These are phyloP conservation scores for Diaphora mendica DNA, from an alignment of 2,888 invertebrate genomes.

Conservation along the genomic window DNA sequence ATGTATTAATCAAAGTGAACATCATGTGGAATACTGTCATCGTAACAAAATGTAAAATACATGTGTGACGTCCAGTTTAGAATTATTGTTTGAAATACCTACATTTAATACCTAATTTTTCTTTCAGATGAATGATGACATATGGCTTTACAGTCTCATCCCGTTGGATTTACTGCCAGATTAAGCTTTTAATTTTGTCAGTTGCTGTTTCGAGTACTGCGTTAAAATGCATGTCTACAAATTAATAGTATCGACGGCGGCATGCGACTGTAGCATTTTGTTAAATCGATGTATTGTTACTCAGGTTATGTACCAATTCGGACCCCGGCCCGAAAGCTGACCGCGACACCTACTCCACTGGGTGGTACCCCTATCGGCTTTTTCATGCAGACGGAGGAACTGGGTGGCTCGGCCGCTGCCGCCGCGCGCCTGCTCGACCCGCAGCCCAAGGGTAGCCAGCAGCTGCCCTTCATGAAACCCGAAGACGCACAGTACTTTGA, in stretches of 20 bases:
- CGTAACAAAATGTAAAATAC: conserved; percentile 62
- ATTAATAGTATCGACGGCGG: conserved; percentile 47
- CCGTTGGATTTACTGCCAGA: conserved; percentile 74
- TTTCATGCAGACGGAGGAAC: conserved; percentile 97
- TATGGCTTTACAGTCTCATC: conserved; percentile 78
- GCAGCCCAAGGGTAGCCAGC: conserved; percentile 96
- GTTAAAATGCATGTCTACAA: conserved; percentile 51
- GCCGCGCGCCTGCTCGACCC: conserved; percentile 95
- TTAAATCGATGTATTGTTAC: conserved; percentile 68
- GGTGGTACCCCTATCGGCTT: conserved; percentile 96
- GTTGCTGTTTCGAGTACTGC: conserved; percentile 57
- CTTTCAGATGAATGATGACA: conserved; percentile 85
- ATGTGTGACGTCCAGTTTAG: conserved; percentile 73
- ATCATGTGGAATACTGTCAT: conserved; percentile 61
- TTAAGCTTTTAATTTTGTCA: conserved; percentile 63
- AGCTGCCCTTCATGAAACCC: conserved; percentile 99
- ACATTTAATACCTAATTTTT: conserved; percentile 79
- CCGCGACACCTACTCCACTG: conserved; percentile 99
- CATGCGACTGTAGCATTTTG: conserved; percentile 52
- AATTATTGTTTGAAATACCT: conserved; percentile 62
- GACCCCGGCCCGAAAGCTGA: conserved; percentile 98
- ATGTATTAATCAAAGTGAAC: conserved; percentile 76
- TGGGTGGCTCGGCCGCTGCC: conserved; percentile 92
- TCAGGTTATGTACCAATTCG: conserved; percentile 96
- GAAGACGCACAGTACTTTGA: conserved; percentile 99